Evolutionary conservation across 2,113 vertebrate genomes (phyloP), one percentile per base, ranked within the genome.

Genomic region (Archocentrus centrarchus): DNA sequence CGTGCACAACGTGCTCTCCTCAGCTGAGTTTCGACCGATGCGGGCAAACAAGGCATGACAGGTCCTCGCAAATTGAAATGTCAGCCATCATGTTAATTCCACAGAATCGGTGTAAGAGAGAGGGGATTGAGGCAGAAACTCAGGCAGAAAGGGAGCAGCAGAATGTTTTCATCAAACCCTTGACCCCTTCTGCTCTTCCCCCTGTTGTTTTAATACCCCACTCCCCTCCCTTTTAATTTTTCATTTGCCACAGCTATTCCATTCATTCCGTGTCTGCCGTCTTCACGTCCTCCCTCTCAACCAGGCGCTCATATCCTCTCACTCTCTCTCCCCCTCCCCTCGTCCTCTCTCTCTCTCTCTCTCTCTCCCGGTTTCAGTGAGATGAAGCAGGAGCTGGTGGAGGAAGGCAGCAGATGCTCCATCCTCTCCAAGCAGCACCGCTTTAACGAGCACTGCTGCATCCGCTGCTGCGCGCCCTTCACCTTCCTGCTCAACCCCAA

Each of bases 401-500:
- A 98, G 93, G 98, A 99, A 89, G 97, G 97, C 88, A 97, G 96
- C 95, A 98, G 97, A 94, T 98, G 98, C 93, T 96, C 96, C 91
- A 97, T 99, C 94, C 97, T 99, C 77, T 97, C 97, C 60, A 97
- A 97, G 94, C 98, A 99, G 94, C 96, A 96, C 82, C 97, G 97
- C 91, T 99, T 99, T 90, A 97, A 98, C 7, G 97, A 99, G 90
- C 97, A 96, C 92, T 99, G 98, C 95, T 99, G 98, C 85, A 99
- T 99, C 95, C 97, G 98, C 89, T 99, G 98, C 95, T 99, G 98
- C 57, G 88, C 96, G 3, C 97, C 98, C 82, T 99, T 99, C 96
- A 97, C 97, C 6, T 99, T 99, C 91, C 97, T 99, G 20, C 95
- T 99, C 94, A 99, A 99, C 94, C 97, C 97, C 87, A 97, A 97